Evolutionary conservation across 2,113 vertebrate genomes (phyloP), one percentile per base, ranked within the genome.

Genomic region (Nettapus auritus): DNA sequence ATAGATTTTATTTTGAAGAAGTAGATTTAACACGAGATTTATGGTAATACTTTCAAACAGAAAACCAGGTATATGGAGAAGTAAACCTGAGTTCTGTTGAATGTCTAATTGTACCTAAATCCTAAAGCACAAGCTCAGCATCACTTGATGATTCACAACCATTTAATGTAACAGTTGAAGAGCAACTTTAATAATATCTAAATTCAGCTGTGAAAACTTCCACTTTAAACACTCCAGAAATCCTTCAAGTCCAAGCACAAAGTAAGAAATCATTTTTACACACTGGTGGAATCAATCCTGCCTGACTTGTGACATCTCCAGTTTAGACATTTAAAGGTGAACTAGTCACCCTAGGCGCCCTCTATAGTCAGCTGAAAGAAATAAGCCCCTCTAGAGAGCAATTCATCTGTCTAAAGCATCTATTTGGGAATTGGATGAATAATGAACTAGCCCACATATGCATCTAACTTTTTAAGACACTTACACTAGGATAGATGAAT

Each of bases 311-410:
- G 62, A 48, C 50, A 85, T 42, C 48, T 60, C 74, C 46, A 57
- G 48, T 87, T 95, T 33, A 93, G 84, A 68, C 62, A 79, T 89
- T 89, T 76, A 82, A 36, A 75, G 34, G 62, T 82, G 66, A 91
- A 91, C 57, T 19, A 38, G 29, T 83, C 78, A 89, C 70, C 57
- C 53, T 46, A 1, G 2, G 34, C 9, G 3, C 59, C 55, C 80
- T 88, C 60, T 44, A 40, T 1, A 83, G 40, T 21, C 13, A 86
- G 23, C 21, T 70, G 66, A 50, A 81, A 78, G 42, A 92, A 86
- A 62, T 52, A 91, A 90, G 48, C 9, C 33, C n/a, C 60, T 67
- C 69, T 10, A 63, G 40, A 67, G 46, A 28, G 15, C 46, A 81
- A 90, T 74, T 74, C 10, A 59, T 87, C 89, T 33, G 25, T 9